Conservation (phyloP, 2,797 vertebrate genomes). For the Pygocentrus nattereri region DNA sequence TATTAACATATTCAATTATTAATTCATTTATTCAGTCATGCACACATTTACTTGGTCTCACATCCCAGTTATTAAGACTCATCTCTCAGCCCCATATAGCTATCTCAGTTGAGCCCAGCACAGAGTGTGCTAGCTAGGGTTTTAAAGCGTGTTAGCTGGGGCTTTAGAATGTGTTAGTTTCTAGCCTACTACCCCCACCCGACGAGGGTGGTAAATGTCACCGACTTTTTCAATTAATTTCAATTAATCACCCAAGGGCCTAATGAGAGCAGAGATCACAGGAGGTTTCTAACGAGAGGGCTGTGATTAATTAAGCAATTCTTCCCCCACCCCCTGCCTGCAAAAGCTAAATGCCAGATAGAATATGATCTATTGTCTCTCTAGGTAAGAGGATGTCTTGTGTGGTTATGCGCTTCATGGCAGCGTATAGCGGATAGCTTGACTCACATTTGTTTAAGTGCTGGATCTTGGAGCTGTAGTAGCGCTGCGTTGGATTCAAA, state of each 20-base stretch:
- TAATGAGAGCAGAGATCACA: slow-evolving; percentile 46
- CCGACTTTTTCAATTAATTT: slow-evolving; percentile 62
- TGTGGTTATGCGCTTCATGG: slow-evolving; percentile 8
- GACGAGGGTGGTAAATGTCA: slow-evolving; percentile 57
- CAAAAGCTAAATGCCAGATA: slow-evolving; percentile 54
- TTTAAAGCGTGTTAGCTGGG: slow-evolving; percentile 8
- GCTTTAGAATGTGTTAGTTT: slow-evolving; percentile 32
- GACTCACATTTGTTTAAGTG: not conserved
- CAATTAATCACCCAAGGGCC: slow-evolving; percentile 58
- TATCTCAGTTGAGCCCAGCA: not conserved
- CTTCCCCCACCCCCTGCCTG: slow-evolving; percentile 19
- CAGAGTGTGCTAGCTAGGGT: not conserved
- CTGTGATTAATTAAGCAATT: slow-evolving; percentile 61
- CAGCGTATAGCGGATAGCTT: not conserved
- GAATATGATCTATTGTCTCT: slow-evolving; percentile 53
- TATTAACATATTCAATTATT: slow-evolving; percentile 16
- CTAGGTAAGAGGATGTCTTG: slow-evolving; percentile 22
- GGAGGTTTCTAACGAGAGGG: slow-evolving; percentile 42
- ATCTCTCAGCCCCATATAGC: not conserved
- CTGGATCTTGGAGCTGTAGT: not conserved
- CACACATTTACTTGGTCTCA: slow-evolving; percentile 6
- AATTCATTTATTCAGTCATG: slow-evolving; percentile 1
- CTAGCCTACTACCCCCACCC: slow-evolving; percentile 33
- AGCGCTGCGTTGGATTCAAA: not conserved
- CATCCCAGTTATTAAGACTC: not conserved